These are phyloP conservation scores for Rhingia campestris DNA, from an alignment of 2,888 invertebrate species.

Conservation along the genomic window DNA sequence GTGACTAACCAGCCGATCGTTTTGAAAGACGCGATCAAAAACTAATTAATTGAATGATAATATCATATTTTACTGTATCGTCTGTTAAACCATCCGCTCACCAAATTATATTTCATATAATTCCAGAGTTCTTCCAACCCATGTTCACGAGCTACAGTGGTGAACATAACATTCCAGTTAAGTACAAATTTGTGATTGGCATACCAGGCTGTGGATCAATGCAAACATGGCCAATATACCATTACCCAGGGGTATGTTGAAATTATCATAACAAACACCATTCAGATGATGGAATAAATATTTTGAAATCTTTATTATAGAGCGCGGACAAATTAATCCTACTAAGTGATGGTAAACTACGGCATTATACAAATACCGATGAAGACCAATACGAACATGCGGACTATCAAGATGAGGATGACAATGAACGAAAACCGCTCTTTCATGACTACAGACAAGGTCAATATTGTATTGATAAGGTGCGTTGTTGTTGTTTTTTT, in stretches of 20 bases:
- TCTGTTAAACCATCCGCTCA: not conserved
- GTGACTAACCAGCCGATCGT: too few species aligned
- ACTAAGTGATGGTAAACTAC: slow-evolving; percentile 87
- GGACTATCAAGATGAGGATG: slow-evolving; percentile 83
- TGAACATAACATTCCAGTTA: slow-evolving; percentile 84
- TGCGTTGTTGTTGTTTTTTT: slow-evolving; percentile 77
- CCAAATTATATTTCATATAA: not conserved
- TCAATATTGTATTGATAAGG: slow-evolving; percentile 92
- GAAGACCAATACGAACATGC: slow-evolving; percentile 77
- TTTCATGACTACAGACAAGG: slow-evolving; percentile 89
- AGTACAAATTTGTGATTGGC: slow-evolving; percentile 86
- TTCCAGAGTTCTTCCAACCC: slow-evolving; percentile 83
- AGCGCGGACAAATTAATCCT: slow-evolving; percentile 84
- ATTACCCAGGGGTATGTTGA: slow-evolving; percentile 81
- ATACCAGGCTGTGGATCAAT: slow-evolving; percentile 88
- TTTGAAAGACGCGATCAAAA: too few species aligned
- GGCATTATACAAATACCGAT: slow-evolving; percentile 88
- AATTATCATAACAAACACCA: not conserved
- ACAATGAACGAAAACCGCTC: slow-evolving; percentile 83
- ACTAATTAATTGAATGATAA: too few species aligned
- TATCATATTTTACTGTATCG: too few species aligned
- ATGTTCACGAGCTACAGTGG: slow-evolving; percentile 87
- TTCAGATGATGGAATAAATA: not conserved
- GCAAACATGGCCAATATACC: slow-evolving; percentile 88
- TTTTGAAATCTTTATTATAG: slow-evolving; percentile 79